Base-by-base conservation (phyloP, 2,888 invertebrate genomes). In the Sarcophaga carnaria region DNA sequence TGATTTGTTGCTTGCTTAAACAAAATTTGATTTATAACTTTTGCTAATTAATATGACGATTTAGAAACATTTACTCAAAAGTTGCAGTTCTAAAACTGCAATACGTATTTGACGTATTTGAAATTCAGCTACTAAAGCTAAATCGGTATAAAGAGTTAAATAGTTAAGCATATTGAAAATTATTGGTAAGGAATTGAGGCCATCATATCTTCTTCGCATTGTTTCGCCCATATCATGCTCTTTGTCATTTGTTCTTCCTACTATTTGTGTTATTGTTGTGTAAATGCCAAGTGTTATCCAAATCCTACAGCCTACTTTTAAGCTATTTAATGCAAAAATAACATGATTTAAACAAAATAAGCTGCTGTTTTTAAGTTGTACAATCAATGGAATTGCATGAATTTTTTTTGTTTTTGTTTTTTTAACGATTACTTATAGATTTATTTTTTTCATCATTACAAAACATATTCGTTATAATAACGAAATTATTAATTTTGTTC, bases 341-440 rank as follows among this genome's bases (percentile, higher is more conserved):
- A 71, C 64, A 66, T 76, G 71, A 70, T 79, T 84, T 74, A 82
- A 86, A 87, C 83, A 84, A 86, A 85, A 87, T 86, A 88, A 87
- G 90, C 89, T 86, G 85, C 88, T 88, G 72, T 83, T 87, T 80
- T 78, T 59, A 80, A 80, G 75, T 85, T 80, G 80, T 76, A 85
- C 75, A 84, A 76, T 70, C 37, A 78, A 77, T 60, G 59, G 70
- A 75, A 6, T 81, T 70, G 71, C 54, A 78, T 74, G 54, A 63
- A 22, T 22, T 22, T 22, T 22, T 22, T 22, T 1, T 22, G 1
- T 22, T 22, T 22, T 78, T 69, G 63, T 47, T 75, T 70, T 87
- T 71, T 66, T 60, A 59, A 60, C 25, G 25, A 63, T 76, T 67
- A 76, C 45, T 76, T 59, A 59, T 79, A 69, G 84, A 81, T 87